phyloP scores from a whole-genome alignment of 2,888 invertebrate species.

The Andrena camellia region DNA sequence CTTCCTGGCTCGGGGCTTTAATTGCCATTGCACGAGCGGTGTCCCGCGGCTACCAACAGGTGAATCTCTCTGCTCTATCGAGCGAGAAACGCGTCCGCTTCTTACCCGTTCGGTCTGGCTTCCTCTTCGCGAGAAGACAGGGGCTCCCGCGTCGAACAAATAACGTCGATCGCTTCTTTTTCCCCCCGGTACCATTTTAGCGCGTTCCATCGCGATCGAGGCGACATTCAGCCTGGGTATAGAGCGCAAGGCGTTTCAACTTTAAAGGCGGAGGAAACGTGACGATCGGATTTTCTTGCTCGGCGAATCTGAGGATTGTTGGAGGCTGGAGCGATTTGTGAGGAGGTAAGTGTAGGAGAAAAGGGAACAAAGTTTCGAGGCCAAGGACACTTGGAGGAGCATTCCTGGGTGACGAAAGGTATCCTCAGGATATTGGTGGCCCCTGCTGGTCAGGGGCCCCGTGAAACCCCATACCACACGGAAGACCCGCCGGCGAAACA shows the following conservation, averaged over 20 bases:
- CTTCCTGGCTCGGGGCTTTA: constrained; percentile 45
- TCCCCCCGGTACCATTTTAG: neutral
- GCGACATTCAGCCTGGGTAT: neutral
- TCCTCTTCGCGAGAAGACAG: neutral
- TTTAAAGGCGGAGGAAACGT: too few species aligned
- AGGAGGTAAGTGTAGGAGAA: neutral
- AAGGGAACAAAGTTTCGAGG: constrained; percentile 33
- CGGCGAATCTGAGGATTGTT: too few species aligned
- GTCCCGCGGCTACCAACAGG: constrained; percentile 41
- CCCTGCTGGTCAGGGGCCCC: constrained; percentile 47
- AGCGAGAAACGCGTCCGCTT: constrained; percentile 16
- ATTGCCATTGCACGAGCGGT: constrained; percentile 47
- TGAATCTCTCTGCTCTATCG: constrained; percentile 39
- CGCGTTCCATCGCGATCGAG: constrained; percentile 2
- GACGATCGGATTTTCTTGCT: too few species aligned
- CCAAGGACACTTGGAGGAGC: constrained; percentile 40
- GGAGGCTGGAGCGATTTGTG: neutral
- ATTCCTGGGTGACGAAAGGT: constrained; percentile 53
- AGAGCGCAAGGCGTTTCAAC: too few species aligned
- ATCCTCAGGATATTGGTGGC: constrained; percentile 58
- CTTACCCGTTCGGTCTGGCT: constrained; percentile 6
- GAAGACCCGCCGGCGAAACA: constrained; percentile 71
- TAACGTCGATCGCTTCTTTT: constrained; percentile 5
- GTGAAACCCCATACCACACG: constrained; percentile 58
- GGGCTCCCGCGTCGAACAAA: constrained; percentile 17